Evolutionary conservation across 2,113 vertebrate species (phyloP).

Genomic region (Hippocampus zosterae): DNA sequence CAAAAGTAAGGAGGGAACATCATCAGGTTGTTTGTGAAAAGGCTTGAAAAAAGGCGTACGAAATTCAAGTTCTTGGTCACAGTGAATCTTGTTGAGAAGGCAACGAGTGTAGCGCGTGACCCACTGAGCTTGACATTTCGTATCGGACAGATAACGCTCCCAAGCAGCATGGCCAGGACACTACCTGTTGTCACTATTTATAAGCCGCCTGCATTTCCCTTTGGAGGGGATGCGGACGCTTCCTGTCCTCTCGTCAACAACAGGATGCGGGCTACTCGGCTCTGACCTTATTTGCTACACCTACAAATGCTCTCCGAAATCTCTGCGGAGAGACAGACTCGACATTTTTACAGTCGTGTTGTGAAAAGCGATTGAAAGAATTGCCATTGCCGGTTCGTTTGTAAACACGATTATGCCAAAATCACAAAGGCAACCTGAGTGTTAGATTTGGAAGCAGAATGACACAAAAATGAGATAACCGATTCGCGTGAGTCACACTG

Average conservation of each 20-base stretch:
- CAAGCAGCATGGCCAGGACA: neutral
- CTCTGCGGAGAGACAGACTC: neutral
- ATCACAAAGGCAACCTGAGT: too few relatives aligned
- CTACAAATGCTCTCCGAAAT: constrained; percentile 37
- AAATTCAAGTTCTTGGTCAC: neutral
- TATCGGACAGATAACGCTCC: neutral
- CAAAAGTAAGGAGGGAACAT: neutral
- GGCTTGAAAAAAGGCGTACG: neutral
- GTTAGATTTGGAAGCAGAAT: neutral
- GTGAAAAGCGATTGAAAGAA: neutral
- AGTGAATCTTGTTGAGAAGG: neutral
- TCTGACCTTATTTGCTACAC: constrained; percentile 20
- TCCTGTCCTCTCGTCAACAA: constrained; percentile 58
- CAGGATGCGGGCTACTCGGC: constrained; percentile 53
- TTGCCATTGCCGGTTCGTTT: too few relatives aligned
- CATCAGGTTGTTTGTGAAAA: neutral
- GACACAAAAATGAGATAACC: neutral
- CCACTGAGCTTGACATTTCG: constrained; percentile 2
- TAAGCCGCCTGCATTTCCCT: constrained; percentile 49
- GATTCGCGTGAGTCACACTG: too few relatives aligned
- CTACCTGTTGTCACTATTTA: constrained; percentile 47
- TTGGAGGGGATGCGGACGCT: constrained; percentile 29
- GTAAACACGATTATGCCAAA: neutral
- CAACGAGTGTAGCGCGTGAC: neutral
- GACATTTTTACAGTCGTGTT: neutral